phyloP scores from a whole-genome alignment of 1,140 invertebrate genomes.

The Hormaphis cornu region DNA sequence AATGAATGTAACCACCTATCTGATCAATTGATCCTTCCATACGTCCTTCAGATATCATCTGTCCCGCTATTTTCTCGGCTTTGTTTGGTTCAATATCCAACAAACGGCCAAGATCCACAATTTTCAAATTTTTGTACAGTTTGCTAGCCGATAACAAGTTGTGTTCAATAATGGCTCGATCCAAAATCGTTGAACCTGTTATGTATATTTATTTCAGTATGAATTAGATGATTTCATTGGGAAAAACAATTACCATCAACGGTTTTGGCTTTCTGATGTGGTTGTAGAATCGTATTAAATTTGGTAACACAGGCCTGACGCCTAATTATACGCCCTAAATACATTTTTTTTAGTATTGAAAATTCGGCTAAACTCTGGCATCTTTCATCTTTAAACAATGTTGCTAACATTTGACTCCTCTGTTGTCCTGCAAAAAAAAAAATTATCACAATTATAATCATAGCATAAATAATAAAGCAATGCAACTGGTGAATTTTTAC shows the following conservation, averaged over 20 bases:
- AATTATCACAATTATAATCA: no score
- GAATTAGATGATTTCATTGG: slow-evolving; percentile 1
- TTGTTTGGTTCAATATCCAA: slow-evolving; percentile 83
- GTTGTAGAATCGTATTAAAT: slow-evolving; percentile 81
- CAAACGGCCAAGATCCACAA: slow-evolving; percentile 86
- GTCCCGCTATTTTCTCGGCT: slow-evolving; percentile 94
- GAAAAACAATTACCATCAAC: slow-evolving; percentile 52
- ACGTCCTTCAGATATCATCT: slow-evolving; percentile 96
- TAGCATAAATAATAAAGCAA: no score
- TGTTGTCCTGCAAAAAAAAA: slow-evolving; percentile 55
- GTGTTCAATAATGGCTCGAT: slow-evolving; percentile 95
- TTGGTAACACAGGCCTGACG: slow-evolving; percentile 83
- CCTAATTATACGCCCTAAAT: slow-evolving; percentile 91
- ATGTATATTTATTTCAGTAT: slow-evolving; percentile 9
- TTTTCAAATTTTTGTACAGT: slow-evolving; percentile 96
- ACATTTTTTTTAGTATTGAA: slow-evolving; percentile 96
- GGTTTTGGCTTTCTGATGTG: slow-evolving; percentile 88
- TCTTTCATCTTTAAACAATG: slow-evolving; percentile 95
- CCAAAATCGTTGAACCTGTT: slow-evolving; percentile 82
- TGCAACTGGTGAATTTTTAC: slow-evolving; percentile 43
- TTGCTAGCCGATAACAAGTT: slow-evolving; percentile 95
- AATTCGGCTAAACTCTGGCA: slow-evolving; percentile 91
- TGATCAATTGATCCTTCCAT: slow-evolving; percentile 98
- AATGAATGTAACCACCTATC: slow-evolving; percentile 93
- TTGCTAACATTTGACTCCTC: slow-evolving; percentile 91